Percentiles rank a stretch among this genome's conserved stretches.
Conservation (phyloP, 2,888 invertebrate species). For the Agriopis aurantiaria region DNA sequence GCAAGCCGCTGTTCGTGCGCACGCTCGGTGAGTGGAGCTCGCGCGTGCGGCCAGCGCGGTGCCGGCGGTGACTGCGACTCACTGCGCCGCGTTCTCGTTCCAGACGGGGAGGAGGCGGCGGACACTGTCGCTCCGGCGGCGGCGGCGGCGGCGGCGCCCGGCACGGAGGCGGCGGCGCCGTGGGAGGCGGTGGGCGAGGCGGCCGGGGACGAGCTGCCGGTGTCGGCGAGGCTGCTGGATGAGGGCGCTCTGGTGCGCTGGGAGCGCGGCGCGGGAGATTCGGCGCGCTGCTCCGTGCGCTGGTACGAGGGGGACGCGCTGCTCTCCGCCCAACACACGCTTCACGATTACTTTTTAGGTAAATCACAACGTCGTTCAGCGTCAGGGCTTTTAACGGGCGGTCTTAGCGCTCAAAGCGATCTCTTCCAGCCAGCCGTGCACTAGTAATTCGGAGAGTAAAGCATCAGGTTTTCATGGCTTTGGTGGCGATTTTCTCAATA, state of each 20-base stretch:
- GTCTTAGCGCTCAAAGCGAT: too few species aligned
- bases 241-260: conserved; percentile 93
- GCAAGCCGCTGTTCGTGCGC: conserved; percentile 91
- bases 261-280: conserved; percentile 88
- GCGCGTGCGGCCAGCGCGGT: neutral
- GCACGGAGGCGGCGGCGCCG: conserved; percentile 44
- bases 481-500: too few species aligned
- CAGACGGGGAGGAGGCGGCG: conserved; percentile 22
- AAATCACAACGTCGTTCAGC: conserved; percentile 59
- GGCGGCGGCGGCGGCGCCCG: conserved; percentile 49
- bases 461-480: too few species aligned
- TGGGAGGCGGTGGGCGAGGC: conserved; percentile 58
- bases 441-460: too few species aligned
- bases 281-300: conserved; percentile 88
- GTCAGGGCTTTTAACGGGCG: neutral
- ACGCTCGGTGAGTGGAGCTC: conserved; percentile 83
- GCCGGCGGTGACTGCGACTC: conserved; percentile 34
- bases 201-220: conserved; percentile 87
- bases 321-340: conserved; percentile 89
- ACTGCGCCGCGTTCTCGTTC: neutral
- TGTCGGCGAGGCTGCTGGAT: conserved; percentile 89
- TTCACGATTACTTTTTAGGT: conserved; percentile 90
- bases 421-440: too few species aligned
- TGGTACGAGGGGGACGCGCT: conserved; percentile 89
- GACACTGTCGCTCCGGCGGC: conserved; percentile 48